Evolutionary conservation across 1,140 invertebrate genomes (phyloP), one percentile per base, ranked within the genome.

Genomic region (Calephelis nemesis): DNA sequence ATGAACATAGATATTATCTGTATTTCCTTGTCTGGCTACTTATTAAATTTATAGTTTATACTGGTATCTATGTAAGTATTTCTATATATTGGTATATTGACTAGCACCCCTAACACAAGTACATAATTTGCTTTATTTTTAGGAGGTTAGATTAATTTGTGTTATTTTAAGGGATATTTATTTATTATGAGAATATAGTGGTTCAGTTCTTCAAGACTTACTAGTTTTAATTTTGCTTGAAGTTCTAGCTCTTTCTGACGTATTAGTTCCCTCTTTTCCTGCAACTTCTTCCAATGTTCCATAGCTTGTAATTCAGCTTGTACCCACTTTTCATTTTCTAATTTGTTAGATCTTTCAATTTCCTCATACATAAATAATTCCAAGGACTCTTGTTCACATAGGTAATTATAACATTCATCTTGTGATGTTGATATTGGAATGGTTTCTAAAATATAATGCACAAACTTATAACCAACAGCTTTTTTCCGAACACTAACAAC

Each of bases 221-320:
- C 86, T 68, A 87, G 52, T 80, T 78, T 81, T n/a, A 93, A 73
- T 74, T 91, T 92, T 65, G 92, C 92, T 71, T 94, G 92, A 74
- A 94, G 85, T 72, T 93, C 87, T 8, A 91, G 74, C 70, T 92
- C 89, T 65, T 92, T 82, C 65, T 92, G 85, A 10, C 87, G 74
- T 3, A 93, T 86, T 67, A 83, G 91, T 68, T 92, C 86, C 68
- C 91, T 93, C 64, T 91, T 88, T 15, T 91, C 81, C 74, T 94
- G 93, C 13, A 93, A 63, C 70, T 91, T 73, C 58, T 81, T 71
- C 93, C 93, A 95, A 64, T 93, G 88, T 70, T 93, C 79, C 62
- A 93, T 90, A 3, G 93, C 91, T 70, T 80, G 70, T 74, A 78
- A 69, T 75, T 92, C 92, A 63, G 86, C 89, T 73, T 78, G 62